Evolutionary conservation across 2,797 vertebrate genomes (phyloP), one percentile per base, ranked within the genome.

Genomic region (Malurus leucopterus): DNA sequence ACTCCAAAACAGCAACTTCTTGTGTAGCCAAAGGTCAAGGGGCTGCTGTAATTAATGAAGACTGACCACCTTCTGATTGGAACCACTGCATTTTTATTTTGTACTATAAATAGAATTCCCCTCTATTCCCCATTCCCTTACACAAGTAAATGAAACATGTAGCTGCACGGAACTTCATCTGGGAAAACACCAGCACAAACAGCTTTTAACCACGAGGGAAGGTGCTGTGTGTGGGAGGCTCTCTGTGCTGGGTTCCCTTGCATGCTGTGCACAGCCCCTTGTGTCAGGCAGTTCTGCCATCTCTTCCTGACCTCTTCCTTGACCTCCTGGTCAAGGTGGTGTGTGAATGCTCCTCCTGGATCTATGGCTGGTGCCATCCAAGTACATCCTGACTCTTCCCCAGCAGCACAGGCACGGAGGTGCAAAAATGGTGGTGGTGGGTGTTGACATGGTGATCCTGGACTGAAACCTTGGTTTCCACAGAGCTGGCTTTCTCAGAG

Each of bases 31-130:
- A 50, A 73, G 61, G 32, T 27, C 3, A 20, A 64, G 30, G 77
- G 23, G 9, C n/a, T 20, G 34, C 46, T 1, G 0, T 38, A 36
- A 74, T 47, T 23, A 75, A 81, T 13, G 27, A 78, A 65, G 19
- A 57, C 43, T 50, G 70, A 27, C 4, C 72, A 46, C 46, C 47
- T 72, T 27, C 84, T 70, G 84, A 88, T 62, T 95, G 93, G 95
- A 97, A 95, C 96, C 95, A 96, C 96, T 96, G 94, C 93, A 49
- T 94, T 93, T 97, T 97, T 97, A 97, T 97, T 97, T 93, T 80
- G 44, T 81, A 83, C 95, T 95, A 96, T 97, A 97, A 97, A 96
- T 97, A 97, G 96, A 94, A 94, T 95, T 96, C 91, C 96, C 95
- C 90, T 84, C 92, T 92, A 93, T 83, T 96, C 93, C 93, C 96